Conservation (phyloP, 2,113 vertebrate species). For the Carassius carassius region DNA sequence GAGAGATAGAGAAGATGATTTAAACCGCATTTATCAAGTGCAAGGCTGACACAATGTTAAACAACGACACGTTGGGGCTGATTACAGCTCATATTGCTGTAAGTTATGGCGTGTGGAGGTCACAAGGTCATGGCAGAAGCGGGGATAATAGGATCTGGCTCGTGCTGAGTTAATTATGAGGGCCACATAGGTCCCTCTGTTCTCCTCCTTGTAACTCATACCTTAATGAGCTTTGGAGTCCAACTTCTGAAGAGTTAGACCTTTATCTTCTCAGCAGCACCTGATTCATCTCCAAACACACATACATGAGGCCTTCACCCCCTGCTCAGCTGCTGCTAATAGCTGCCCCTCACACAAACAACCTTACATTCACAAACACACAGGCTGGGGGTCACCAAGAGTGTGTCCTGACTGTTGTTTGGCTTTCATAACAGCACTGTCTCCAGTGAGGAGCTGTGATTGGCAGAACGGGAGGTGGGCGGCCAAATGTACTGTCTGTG, state of each 20-base stretch:
- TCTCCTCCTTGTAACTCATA: slow-evolving; percentile 37
- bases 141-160: slow-evolving; percentile 29
- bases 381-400: slow-evolving; percentile 2
- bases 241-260: slow-evolving; percentile 28
- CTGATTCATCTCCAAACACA: slow-evolving; percentile 43
- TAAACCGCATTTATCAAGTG: neutral
- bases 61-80: slow-evolving; percentile 34
- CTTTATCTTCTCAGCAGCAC: slow-evolving; percentile 39
- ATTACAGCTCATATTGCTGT: slow-evolving; percentile 27
- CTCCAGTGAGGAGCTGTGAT: slow-evolving; percentile 18
- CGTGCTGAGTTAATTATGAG: slow-evolving; percentile 29
- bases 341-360: slow-evolving; percentile 5
- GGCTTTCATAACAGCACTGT: slow-evolving; percentile 26
- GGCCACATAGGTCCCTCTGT: slow-evolving; percentile 33
- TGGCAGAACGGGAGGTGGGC: slow-evolving; percentile 1
- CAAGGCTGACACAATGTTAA: slow-evolving; percentile 38
- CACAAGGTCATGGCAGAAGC: neutral
- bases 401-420: slow-evolving; percentile 26
- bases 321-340: slow-evolving; percentile 32
- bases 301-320: neutral
- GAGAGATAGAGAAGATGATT: slow-evolving; percentile 28
- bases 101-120: slow-evolving; percentile 44
- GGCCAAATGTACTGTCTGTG: slow-evolving; percentile 11
- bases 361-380: slow-evolving; percentile 19
- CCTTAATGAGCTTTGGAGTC: slow-evolving; percentile 30